Evolutionary conservation across 2,888 invertebrate genomes (phyloP).

Genomic region (Cryptophagus acutangulus): DNA sequence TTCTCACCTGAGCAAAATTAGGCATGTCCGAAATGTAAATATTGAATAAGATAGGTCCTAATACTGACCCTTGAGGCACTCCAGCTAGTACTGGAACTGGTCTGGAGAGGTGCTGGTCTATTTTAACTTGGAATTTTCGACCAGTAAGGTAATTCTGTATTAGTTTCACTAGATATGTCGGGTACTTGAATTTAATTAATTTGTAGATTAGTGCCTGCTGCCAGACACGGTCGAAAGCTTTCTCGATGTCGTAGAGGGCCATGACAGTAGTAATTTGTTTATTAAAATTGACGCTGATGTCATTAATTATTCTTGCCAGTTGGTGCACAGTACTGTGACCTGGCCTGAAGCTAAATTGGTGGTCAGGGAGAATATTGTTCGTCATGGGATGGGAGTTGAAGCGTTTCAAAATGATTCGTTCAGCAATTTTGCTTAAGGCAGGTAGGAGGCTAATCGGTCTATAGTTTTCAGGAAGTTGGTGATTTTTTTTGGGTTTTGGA

Average conservation of each 20-base stretch:
- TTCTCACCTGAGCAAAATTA: neutral
- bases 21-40: slow-evolving; percentile 3
- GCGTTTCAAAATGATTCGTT: neutral
- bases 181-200: neutral
- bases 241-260: neutral
- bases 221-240: slow-evolving; percentile 5
- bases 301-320: slow-evolving; percentile 1
- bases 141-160: neutral
- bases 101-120: neutral
- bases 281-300: neutral
- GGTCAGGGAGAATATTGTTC: neutral
- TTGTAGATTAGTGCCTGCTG: neutral
- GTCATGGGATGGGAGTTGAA: neutral
- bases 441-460: slow-evolving; percentile 4
- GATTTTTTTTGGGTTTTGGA: neutral
- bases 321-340: neutral
- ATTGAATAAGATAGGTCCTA: slow-evolving; percentile 3
- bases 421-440: slow-evolving; percentile 1
- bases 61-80: slow-evolving; percentile 3
- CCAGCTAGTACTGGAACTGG: neutral
- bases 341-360: slow-evolving; percentile 1
- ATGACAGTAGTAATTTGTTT: neutral
- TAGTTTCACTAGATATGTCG: neutral
- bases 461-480: neutral
- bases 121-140: neutral